These are phyloP conservation scores for Petaurus breviceps DNA, from an alignment of 2,113 vertebrate species.

Conservation along the genomic window DNA sequence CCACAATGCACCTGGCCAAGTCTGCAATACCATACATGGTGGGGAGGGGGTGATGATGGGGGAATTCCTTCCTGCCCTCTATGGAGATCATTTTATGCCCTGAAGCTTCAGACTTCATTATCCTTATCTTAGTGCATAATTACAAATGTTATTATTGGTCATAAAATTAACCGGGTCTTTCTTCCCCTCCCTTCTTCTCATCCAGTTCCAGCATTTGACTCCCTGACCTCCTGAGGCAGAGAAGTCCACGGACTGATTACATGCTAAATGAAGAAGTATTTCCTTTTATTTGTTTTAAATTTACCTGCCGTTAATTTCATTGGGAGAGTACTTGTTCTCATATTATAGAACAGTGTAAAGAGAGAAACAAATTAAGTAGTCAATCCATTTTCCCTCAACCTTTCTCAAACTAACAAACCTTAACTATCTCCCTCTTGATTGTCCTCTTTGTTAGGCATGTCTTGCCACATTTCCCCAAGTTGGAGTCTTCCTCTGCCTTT, in stretches of 20 bases:
- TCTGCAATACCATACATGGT: slow-evolving; percentile 53
- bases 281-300: slow-evolving; percentile 73
- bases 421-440: not conserved
- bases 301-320: slow-evolving; percentile 66
- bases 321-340: slow-evolving; percentile 42
- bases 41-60: slow-evolving; percentile 30
- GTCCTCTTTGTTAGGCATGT: not conserved
- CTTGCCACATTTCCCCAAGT: not conserved
- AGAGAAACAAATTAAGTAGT: not conserved
- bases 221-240: slow-evolving; percentile 56
- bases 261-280: slow-evolving; percentile 58
- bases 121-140: slow-evolving; percentile 65
- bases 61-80: slow-evolving; percentile 70
- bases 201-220: slow-evolving; percentile 61
- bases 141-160: slow-evolving; percentile 71
- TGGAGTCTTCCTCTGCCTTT: not conserved
- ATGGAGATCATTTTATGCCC: slow-evolving; percentile 70
- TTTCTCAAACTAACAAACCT: slow-evolving; percentile 25
- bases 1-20: slow-evolving; percentile 42
- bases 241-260: slow-evolving; percentile 62
- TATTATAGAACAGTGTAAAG: slow-evolving; percentile 44
- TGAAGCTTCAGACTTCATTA: slow-evolving; percentile 63
- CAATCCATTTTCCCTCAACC: not conserved
- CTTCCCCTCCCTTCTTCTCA: slow-evolving; percentile 57
- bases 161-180: slow-evolving; percentile 73